Evolutionary conservation across 2,113 vertebrate genomes (phyloP).

Genomic region (Athene noctua): DNA sequence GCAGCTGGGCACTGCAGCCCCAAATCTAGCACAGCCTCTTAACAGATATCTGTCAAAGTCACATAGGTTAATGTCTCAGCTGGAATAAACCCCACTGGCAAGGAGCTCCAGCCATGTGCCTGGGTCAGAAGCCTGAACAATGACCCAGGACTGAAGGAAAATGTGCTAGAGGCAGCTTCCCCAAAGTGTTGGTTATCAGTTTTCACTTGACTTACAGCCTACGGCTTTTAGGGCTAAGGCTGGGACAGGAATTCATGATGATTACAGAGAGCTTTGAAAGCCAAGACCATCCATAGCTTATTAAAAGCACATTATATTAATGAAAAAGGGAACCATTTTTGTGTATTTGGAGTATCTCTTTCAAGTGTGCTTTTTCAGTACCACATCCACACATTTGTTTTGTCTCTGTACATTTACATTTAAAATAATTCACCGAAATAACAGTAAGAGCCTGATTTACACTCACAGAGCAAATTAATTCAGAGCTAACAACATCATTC

Average conservation of each 20-base stretch:
- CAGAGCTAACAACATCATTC: conserved; percentile 53
- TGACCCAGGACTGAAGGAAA: neutral
- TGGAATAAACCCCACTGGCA: neutral
- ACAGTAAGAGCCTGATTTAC: conserved; percentile 47
- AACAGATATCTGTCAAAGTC: neutral
- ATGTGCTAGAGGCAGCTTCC: neutral
- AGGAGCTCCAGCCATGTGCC: neutral
- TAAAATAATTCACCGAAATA: conserved; percentile 35
- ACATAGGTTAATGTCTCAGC: neutral
- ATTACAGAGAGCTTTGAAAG: neutral
- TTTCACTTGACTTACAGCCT: neutral
- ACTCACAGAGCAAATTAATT: conserved; percentile 62
- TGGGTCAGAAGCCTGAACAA: neutral
- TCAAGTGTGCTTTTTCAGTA: neutral
- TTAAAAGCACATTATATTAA: neutral
- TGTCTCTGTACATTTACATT: conserved; percentile 8
- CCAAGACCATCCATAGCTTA: neutral
- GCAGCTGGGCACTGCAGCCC: neutral
- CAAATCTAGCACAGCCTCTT: neutral
- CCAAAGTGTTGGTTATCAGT: neutral
- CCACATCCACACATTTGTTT: neutral
- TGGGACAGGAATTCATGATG: neutral
- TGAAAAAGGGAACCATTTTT: neutral
- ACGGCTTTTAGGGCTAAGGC: neutral
- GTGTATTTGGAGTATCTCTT: neutral